These are phyloP conservation scores for Paramisgurnus dabryanus DNA, from an alignment of 2,113 vertebrate species.

Conservation along the genomic window DNA sequence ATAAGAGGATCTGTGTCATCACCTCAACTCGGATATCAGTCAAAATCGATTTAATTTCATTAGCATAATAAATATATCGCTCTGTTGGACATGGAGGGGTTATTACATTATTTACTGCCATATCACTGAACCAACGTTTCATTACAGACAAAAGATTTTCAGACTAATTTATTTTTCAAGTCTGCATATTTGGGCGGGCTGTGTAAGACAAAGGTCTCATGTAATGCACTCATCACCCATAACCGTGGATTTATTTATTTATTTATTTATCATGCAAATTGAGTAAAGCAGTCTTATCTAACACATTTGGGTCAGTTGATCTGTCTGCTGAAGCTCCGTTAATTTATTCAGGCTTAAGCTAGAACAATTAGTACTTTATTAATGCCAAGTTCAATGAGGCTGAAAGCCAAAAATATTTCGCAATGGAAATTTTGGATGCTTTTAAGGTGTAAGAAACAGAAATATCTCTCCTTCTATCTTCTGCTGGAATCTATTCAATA, in stretches of 20 bases:
- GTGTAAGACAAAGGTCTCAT: too few relatives aligned
- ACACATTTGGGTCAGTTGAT: neutral
- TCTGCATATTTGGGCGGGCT: too few relatives aligned
- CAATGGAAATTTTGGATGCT: neutral
- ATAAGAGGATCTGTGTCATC: neutral
- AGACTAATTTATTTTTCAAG: neutral
- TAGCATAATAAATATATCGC: neutral
- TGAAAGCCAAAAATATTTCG: constrained; percentile 13
- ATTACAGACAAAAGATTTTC: neutral
- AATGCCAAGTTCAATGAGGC: neutral
- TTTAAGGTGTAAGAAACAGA: neutral
- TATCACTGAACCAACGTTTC: neutral
- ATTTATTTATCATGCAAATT: neutral
- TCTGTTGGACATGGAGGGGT: neutral
- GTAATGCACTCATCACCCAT: neutral
- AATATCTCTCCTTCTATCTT: neutral
- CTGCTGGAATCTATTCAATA: neutral
- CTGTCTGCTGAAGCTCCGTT: neutral
- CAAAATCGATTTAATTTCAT: neutral
- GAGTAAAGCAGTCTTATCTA: neutral
- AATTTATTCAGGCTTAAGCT: constrained; percentile 21
- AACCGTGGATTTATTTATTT: neutral
- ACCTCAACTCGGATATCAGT: neutral
- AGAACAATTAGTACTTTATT: constrained; percentile 3
- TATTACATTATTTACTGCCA: neutral